Evolutionary conservation across 2,888 invertebrate genomes (phyloP), one percentile per base, ranked within the genome.

Genomic region (Theretra japonica): DNA sequence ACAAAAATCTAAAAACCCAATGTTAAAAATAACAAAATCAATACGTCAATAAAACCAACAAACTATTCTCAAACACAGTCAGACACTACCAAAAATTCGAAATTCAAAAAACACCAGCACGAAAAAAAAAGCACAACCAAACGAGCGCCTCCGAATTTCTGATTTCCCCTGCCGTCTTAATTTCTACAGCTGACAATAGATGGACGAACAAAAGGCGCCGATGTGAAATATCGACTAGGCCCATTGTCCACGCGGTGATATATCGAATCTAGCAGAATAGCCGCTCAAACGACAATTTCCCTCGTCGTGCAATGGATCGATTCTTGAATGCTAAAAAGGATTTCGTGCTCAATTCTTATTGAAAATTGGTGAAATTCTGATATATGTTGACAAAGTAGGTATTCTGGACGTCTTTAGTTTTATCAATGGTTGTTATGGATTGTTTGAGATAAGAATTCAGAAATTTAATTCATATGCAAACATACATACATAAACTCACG

Each of bases 231-330:
- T 86, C 79, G 86, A 80, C 76, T 74, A 75, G 76, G 80, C 76
- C 83, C 78, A 82, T 86, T 86, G 86, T 86, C 85, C 85, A 79
- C 73, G 65, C 41, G 23, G 73, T 86, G 86, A 86, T 86, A 81
- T 86, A 86, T 86, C 80, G 84, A 82, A 81, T 83, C 58, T 23
- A 65, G 19, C 21, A 23, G 58, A 41, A 73, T 73, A 70, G 62
- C 28, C 50, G 65, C 68, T 68, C 68, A 70, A 70, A 68, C 28
- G 53, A 69, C 69, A 59, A 48, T 68, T 53, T 53, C 68, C 30
- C 59, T 23, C 33, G 57, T 69, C 53, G 28, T 11, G 8, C 58
- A 30, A 58, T 58, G 17, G n/a, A 70, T 70, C 56, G 69, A 69
- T 69, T 30, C 30, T 56, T 70, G 21, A 70, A 25, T 57, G 56